phyloP scores from a whole-genome alignment of 2,113 vertebrate species.

The Ciconia boyciana region DNA sequence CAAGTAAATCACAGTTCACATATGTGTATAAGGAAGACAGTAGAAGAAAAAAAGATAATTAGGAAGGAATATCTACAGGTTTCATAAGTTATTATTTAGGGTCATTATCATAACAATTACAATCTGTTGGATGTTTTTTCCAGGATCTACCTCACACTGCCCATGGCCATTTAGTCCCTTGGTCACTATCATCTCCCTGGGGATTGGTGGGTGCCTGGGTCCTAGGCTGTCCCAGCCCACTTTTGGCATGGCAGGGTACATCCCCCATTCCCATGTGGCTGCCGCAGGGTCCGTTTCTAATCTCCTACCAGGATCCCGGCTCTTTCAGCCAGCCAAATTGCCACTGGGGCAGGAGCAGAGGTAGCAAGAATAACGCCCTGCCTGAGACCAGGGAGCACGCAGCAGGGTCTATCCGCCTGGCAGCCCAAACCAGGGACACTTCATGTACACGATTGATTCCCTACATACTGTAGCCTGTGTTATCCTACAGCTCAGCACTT shows the following conservation, averaged over 20 bases:
- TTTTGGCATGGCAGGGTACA: background rate
- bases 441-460: fast-evolving
- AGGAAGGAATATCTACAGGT: background rate
- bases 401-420: fast-evolving
- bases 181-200: background rate
- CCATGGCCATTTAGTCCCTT: background rate
- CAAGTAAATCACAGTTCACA: background rate
- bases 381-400: fast-evolving
- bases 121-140: background rate
- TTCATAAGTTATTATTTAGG: background rate
- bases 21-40: background rate
- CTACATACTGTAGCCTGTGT: background rate
- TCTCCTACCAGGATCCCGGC: background rate
- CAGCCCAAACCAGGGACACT: background rate
- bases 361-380: background rate
- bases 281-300: background rate
- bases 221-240: background rate
- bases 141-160: background rate
- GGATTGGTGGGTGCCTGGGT: background rate
- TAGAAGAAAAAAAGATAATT: background rate
- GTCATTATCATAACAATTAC: background rate
- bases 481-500: background rate
- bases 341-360: background rate
- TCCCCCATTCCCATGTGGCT: background rate
- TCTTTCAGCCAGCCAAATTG: background rate